Evolutionary conservation across 2,797 vertebrate species (phyloP).

Genomic region (Chelon auratus): DNA sequence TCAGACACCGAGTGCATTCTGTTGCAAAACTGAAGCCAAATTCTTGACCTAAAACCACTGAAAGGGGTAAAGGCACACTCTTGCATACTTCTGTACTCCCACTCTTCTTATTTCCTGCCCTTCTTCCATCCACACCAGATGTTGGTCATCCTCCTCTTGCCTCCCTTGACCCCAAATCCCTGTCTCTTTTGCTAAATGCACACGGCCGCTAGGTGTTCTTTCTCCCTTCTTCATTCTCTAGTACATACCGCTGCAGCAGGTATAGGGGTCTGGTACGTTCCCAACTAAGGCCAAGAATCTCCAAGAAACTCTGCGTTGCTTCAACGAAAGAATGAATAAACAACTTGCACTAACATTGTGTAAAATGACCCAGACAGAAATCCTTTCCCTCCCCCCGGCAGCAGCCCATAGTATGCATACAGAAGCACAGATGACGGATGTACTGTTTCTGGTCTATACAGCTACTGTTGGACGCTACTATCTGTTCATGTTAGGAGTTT

Average conservation of each 20-base stretch:
- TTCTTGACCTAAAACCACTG: slow-evolving; percentile 33
- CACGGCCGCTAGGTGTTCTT: slow-evolving; percentile 14
- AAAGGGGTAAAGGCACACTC: background rate
- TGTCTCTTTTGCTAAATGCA: slow-evolving; percentile 17
- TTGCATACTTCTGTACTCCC: slow-evolving; percentile 34
- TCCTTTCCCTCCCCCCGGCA: background rate
- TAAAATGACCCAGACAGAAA: slow-evolving; percentile 4
- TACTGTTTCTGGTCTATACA: background rate
- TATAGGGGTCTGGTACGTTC: slow-evolving; percentile 13
- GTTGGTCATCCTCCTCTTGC: slow-evolving; percentile 21
- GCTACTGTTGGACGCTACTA: background rate
- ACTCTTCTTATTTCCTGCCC: slow-evolving; percentile 44
- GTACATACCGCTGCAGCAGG: slow-evolving; percentile 16
- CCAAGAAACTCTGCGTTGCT: slow-evolving; percentile 5
- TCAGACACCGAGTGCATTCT: slow-evolving; percentile 9
- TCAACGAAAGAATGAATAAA: slow-evolving; percentile 45
- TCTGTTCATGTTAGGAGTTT: too few species aligned
- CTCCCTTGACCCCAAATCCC: slow-evolving; percentile 36
- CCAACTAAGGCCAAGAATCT: slow-evolving; percentile 33
- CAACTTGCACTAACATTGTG: slow-evolving; percentile 18
- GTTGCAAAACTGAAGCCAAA: slow-evolving; percentile 16
- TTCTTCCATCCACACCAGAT: slow-evolving; percentile 6
- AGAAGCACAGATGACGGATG: slow-evolving; percentile 5
- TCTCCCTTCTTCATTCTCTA: background rate
- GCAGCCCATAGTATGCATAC: background rate